phyloP scores from a whole-genome alignment of 2,113 vertebrate genomes.

The Cathartes aura region DNA sequence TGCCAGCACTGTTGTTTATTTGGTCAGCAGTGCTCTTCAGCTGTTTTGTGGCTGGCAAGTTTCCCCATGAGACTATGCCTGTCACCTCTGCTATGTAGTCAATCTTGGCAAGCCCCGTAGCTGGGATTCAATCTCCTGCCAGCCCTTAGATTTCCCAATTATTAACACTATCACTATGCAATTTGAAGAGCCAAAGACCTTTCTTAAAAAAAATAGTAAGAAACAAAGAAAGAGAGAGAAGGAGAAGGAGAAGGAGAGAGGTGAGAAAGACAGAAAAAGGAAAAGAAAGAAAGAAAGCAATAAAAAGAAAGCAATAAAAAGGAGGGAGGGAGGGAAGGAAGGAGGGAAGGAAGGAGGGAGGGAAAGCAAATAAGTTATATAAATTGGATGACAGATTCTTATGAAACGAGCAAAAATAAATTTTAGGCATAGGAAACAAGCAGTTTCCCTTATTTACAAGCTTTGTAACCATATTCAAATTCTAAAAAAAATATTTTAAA shows the following conservation, averaged over 20 bases:
- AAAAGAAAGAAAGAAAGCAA: not conserved
- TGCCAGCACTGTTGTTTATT: not conserved
- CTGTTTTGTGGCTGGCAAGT: not conserved
- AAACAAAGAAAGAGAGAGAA: not conserved
- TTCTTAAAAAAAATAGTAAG: not conserved
- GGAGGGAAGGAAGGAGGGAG: no score
- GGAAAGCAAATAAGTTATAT: not conserved
- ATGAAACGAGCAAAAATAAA: not conserved
- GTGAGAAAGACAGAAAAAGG: not conserved
- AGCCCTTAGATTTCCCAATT: not conserved
- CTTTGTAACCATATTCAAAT: not conserved
- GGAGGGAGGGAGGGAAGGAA: accelerated
- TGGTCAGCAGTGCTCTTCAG: not conserved
- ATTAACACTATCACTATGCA: not conserved
- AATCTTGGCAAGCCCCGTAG: not conserved
- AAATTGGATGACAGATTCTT: not conserved
- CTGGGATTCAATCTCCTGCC: not conserved
- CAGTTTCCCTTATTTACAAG: not conserved
- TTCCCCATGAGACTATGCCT: not conserved
- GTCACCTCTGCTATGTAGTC: not conserved
- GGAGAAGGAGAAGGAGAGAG: not conserved
- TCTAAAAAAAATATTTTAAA: not conserved
- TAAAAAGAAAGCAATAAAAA: not conserved
- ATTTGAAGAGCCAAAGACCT: not conserved
- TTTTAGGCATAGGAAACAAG: not conserved